Conservation (phyloP, 2,888 invertebrate species). For the Hypomecis punctinalis region DNA sequence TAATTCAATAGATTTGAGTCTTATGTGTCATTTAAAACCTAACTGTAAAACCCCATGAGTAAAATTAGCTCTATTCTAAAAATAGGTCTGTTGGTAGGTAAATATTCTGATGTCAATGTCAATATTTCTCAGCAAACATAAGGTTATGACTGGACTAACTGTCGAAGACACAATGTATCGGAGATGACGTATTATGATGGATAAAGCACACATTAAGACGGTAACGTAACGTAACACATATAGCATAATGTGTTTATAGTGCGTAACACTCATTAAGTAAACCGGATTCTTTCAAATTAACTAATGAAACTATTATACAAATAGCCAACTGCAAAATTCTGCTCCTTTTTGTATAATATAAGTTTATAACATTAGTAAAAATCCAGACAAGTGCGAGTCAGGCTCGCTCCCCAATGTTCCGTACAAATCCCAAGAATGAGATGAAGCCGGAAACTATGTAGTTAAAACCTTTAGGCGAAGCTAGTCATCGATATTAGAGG, state of each 20-base stretch:
- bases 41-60: background rate
- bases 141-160: conserved; percentile 1
- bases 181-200: conserved; percentile 30
- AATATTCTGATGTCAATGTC: conserved; percentile 34
- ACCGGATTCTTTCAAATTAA: conserved; percentile 1
- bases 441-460: too few relatives aligned
- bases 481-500: too few relatives aligned
- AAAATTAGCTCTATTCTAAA: conserved; percentile 22
- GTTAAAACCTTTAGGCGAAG: too few relatives aligned
- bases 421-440: too few relatives aligned
- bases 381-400: too few relatives aligned
- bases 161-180: conserved; percentile 13
- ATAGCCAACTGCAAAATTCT: too few relatives aligned
- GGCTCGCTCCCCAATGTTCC: too few relatives aligned
- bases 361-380: too few relatives aligned
- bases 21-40: background rate
- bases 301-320: too few relatives aligned
- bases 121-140: conserved; percentile 15
- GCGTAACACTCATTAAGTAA: conserved; percentile 23
- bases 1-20: too few relatives aligned
- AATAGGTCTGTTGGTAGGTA: conserved; percentile 30
- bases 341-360: too few relatives aligned
- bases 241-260: conserved; percentile 11
- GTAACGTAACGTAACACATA: conserved; percentile 14
- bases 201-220: conserved; percentile 20